Evolutionary conservation across 2,113 vertebrate species (phyloP), one percentile per base, ranked within the genome.

Genomic region (Tapirus terrestris): DNA sequence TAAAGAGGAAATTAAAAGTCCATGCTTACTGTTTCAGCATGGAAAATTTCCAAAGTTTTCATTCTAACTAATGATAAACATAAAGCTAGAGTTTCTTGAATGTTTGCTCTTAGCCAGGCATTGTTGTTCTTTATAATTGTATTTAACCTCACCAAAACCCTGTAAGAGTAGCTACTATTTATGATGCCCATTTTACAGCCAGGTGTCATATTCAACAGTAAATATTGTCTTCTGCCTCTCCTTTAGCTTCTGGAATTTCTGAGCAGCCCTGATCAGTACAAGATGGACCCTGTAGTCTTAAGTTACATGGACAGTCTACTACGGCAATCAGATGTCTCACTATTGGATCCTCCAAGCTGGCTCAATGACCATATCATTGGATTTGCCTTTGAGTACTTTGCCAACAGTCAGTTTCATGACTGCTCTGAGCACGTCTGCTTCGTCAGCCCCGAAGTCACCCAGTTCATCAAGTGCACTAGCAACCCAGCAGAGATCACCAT

Each of bases 231-330:
- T 98, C 77, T 97, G 25, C 79, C 65, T 95, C 70, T 92, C 67
- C 63, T 98, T 0, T 60, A 99, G 98, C 97, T 94, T 72, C 84
- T 81, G 95, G 70, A 8, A 79, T 83, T 96, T 91, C 94, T 97
- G 0, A 67, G 48, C 21, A 16, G 92, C 92, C 63, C 31, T 17
- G 0, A 12, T 75, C 75, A 63, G 63, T 2, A 0, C 96, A 98
- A 97, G 92, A 99, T 99, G 99, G 99, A 99, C 96, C 99, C 99
- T 0, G 99, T 99, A 17, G 99, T 99, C 92, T 98, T 99, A 98
- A 99, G 99, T 98, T 99, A 99, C 98, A 99, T 99, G 99, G 99
- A 99, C 99, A 99, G 99, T 98, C 99, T 99, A 83, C 98, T 99
- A 93, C 98, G 99, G 77, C 99, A 98, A 58, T 99, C 99, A 0